Evolutionary conservation across 2,113 vertebrate genomes (phyloP).

Genomic region (Tychaedon coryphoeus): DNA sequence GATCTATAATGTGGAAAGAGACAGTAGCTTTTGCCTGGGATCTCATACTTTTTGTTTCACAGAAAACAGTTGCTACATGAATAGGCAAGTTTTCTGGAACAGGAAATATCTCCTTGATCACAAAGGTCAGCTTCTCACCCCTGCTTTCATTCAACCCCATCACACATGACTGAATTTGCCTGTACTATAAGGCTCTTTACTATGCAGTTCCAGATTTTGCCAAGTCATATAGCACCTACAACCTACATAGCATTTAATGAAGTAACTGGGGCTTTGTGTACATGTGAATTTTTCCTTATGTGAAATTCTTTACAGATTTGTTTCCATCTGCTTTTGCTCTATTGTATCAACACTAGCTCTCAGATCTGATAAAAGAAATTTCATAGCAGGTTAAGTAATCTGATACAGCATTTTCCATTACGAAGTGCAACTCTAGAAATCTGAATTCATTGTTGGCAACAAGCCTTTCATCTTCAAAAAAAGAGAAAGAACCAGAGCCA

Average conservation of each 20-base stretch:
- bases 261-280: background rate
- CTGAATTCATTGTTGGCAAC: background rate
- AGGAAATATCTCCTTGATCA: background rate
- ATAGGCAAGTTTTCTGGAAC: background rate
- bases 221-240: background rate
- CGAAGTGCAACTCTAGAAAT: background rate
- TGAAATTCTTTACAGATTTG: background rate
- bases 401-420: background rate
- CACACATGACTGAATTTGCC: background rate
- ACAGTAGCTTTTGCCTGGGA: background rate
- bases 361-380: background rate
- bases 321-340: background rate
- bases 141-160: background rate
- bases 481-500: background rate
- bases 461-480: background rate
- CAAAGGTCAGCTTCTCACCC: background rate
- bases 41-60: background rate
- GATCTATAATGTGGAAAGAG: background rate
- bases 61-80: background rate
- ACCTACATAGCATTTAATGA: background rate
- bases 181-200: background rate
- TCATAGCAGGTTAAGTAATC: background rate
- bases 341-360: background rate
- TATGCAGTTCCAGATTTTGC: background rate
- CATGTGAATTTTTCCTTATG: background rate